Percentiles rank a stretch among this genome's conserved stretches.
Evolutionary conservation across 2,113 vertebrate genomes (phyloP).

Genomic region (Sisor rabdophorus): DNA sequence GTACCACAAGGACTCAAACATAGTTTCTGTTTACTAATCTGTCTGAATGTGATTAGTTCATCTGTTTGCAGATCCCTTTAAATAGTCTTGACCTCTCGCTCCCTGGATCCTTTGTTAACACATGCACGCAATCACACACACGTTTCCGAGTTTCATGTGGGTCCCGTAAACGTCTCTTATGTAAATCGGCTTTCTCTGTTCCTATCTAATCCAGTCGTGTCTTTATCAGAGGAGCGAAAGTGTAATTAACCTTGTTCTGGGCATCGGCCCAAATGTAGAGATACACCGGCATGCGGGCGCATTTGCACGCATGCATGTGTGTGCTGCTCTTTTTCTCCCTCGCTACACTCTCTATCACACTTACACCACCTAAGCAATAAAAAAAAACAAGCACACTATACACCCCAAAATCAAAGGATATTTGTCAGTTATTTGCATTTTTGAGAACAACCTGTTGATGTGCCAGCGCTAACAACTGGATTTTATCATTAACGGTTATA

Average conservation of each 20-base stretch:
- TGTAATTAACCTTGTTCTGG: constrained; percentile 45
- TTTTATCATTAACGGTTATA: neutral
- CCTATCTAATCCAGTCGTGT: constrained; percentile 32
- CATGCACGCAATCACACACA: neutral
- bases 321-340: neutral
- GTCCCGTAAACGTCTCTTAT: neutral
- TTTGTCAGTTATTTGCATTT: neutral
- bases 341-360: neutral
- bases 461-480: neutral
- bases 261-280: constrained; percentile 33
- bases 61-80: neutral
- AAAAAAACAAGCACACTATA: neutral
- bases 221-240: constrained; percentile 41
- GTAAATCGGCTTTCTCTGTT: constrained; percentile 10
- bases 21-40: neutral
- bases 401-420: neutral
- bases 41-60: too few species aligned
- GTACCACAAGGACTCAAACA: neutral
- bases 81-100: neutral
- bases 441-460: neutral
- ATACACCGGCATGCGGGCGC: neutral
- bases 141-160: neutral
- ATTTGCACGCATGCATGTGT: neutral
- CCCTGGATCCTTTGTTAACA: neutral
- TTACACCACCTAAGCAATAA: neutral